Evolutionary conservation across 2,113 vertebrate species (phyloP), one percentile per base, ranked within the genome.

Genomic region (Phaetusa simplex): DNA sequence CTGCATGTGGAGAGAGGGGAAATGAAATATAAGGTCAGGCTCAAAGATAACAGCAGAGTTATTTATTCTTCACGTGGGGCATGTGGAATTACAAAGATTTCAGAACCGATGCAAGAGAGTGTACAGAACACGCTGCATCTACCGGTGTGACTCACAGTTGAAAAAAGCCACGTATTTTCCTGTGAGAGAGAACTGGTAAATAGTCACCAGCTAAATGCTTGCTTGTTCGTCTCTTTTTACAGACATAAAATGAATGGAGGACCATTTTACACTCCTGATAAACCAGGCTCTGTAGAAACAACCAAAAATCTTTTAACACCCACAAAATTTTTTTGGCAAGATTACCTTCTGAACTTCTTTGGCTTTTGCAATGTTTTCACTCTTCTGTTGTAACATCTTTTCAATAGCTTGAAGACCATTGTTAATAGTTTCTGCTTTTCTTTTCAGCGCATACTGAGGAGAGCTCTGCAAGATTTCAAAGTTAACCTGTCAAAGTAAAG

Each of bases 341-440:
- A 47, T 95, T 97, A 99, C 99, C 99, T 99, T 99, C 95, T 99
- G 99, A 79, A 98, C 97, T 94, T 97, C 96, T 95, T 99, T 98
- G 19, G 99, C 99, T 88, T 99, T 98, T 29, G 71, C 71, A 59
- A 99, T 95, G 23, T 96, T 98, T 88, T 98, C 96, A 82, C 98
- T 99, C 77, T 97, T 99, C 86, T 98, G 98, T 40, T 99, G 97
- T 42, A 99, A 97, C 90, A 98, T 98, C 62, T 97, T 98, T 97
- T 99, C 98, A 61, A 99, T 97, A n/a, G 98, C 98, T 70, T 83
- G 97, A 79, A 99, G 98, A 8, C 99, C 99, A 8, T 93, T 97
- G 56, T 96, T 98, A 93, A 99, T 98, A 88, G 98, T 98, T 26
- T 98, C 98, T 88, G 99, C 98, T 96, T 98, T 99, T 24, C 96